Base-by-base conservation (phyloP, 2,797 vertebrate genomes). In the Chromis chromis region DNA sequence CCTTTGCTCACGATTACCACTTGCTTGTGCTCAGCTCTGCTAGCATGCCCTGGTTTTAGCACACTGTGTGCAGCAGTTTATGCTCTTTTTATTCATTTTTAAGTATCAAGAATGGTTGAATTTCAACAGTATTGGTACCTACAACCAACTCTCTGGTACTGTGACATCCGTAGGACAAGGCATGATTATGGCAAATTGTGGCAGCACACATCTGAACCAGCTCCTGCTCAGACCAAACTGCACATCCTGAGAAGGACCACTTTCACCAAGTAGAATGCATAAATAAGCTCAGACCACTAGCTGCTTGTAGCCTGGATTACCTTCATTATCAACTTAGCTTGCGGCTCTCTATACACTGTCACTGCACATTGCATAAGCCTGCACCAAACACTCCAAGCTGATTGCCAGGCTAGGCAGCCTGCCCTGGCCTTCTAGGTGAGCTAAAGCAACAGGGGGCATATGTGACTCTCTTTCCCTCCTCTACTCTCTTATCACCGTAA, bases 401-500 rank as follows among this genome's bases (percentile, higher is more conserved):
- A 88, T 78, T 87, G 74, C 78, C 83, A 75, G 72, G 22, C 59
- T 19, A 46, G 82, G 65, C 81, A 71, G 71, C 57, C 79, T 70
- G 71, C 74, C 79, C 71, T 55, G 71, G 86, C 83, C 83, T 86
- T 84, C 76, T 81, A 87, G 91, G 86, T 90, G 84, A 86, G 80
- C 80, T 82, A 81, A 89, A 76, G 76, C 75, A 88, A 76, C 64
- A 63, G 73, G 82, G 49, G 74, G 82, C 83, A 87, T 79, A 69
- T 88, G 83, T 77, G 76, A 79, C 83, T 88, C 83, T 83, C 67
- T 78, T 76, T 84, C 65, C 76, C 78, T 64, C 55, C 86, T 80
- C 81, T 82, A 74, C 85, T 87, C 87, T 88, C 89, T 89, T 87
- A 89, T 92, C 88, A 87, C 84, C 66, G 86, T 90, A 86, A 93